Percentiles rank a stretch among this genome's conserved stretches.
Evolutionary conservation across 2,113 vertebrate genomes (phyloP).

Genomic region (Prolemur simus): DNA sequence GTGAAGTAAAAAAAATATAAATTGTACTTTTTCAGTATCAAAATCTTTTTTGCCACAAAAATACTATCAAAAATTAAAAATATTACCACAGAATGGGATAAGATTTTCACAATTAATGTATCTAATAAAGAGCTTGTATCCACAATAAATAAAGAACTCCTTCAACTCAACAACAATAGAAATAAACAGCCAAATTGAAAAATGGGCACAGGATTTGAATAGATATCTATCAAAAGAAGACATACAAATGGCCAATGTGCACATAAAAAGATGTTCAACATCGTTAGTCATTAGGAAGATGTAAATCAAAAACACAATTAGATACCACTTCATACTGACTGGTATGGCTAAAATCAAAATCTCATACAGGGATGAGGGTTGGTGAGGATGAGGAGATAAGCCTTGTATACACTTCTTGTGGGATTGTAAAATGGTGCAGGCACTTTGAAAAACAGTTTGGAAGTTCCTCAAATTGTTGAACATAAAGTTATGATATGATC

Average conservation of each 20-base stretch:
- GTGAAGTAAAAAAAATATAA: background rate
- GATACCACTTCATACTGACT: background rate
- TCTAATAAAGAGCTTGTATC: background rate
- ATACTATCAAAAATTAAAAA: background rate
- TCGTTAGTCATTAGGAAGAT: background rate
- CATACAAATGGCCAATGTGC: background rate
- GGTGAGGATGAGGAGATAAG: background rate
- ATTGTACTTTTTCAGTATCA: background rate
- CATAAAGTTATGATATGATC: background rate
- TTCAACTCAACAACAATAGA: background rate
- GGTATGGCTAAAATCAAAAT: background rate
- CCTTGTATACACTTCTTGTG: background rate
- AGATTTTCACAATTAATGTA: background rate
- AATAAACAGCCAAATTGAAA: background rate
- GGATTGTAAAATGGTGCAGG: background rate
- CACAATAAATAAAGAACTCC: background rate
- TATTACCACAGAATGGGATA: background rate
- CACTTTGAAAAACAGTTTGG: background rate
- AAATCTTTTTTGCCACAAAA: background rate
- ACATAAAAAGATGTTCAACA: background rate
- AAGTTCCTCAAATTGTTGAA: background rate
- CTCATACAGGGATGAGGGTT: background rate
- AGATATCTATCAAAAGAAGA: background rate
- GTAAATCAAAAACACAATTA: background rate
- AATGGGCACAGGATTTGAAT: background rate